These are phyloP conservation scores for Cynopterus sphinx DNA, from an alignment of 2,797 vertebrate species.

Conservation along the genomic window DNA sequence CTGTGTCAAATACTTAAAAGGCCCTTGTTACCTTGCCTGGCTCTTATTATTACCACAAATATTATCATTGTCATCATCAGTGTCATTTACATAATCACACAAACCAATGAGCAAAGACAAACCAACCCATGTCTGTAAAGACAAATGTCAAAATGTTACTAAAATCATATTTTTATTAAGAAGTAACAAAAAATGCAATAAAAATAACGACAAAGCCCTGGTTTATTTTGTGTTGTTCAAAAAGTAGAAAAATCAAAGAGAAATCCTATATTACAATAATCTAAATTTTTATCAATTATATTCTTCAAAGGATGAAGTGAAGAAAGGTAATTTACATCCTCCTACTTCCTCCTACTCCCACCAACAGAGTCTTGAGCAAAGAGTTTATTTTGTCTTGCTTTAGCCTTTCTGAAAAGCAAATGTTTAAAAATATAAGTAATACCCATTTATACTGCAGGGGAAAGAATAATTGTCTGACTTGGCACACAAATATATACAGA, in stretches of 20 bases:
- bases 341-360: not conserved
- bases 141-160: not conserved
- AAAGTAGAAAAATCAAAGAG: not conserved
- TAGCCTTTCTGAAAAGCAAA: not conserved
- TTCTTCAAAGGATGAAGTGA: not conserved
- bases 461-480: conserved; percentile 28
- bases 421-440: not conserved
- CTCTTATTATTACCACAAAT: not conserved
- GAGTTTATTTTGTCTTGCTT: not conserved
- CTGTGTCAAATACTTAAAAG: not conserved
- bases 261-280: not conserved
- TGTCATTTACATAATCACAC: not conserved
- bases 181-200: not conserved
- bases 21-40: not conserved
- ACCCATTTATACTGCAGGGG: conserved; percentile 32
- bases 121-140: not conserved
- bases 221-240: not conserved
- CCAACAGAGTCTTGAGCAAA: not conserved
- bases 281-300: conserved; percentile 15
- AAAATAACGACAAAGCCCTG: not conserved
- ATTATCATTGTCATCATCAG: not conserved
- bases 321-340: not conserved
- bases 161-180: conserved; percentile 33
- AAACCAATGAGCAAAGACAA: not conserved
- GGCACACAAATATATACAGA: not conserved